A percentile compares a stretch with the other conserved stretches of the same genome.
Conservation (phyloP, 2,113 vertebrate species). For the Epinephelus moara region DNA sequence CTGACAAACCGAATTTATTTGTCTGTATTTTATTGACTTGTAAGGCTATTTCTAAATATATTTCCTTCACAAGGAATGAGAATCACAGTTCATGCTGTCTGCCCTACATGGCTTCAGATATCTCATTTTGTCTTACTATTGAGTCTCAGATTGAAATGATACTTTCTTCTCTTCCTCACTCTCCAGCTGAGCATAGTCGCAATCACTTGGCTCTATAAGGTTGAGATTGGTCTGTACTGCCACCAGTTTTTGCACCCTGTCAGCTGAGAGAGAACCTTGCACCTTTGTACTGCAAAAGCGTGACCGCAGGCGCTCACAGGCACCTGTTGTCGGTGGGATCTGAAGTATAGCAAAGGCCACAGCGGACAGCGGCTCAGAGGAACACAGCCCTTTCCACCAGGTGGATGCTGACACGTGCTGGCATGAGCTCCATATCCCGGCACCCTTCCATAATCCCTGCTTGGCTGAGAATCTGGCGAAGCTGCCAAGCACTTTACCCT, state of each 20-base stretch:
- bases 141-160: slow-evolving; percentile 51
- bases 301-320: slow-evolving; percentile 32
- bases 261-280: slow-evolving; percentile 23
- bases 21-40: neutral
- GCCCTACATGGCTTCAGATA: too few species aligned
- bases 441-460: slow-evolving; percentile 64
- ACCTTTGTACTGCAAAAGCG: neutral
- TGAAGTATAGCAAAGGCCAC: slow-evolving; percentile 62
- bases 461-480: slow-evolving; percentile 67
- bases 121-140: neutral
- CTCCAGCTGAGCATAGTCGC: slow-evolving; percentile 26
- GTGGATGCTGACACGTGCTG: slow-evolving; percentile 64
- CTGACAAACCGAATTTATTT: neutral
- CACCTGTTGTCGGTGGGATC: slow-evolving; percentile 65
- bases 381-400: slow-evolving; percentile 74
- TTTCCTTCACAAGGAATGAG: neutral
- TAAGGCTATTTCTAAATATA: neutral
- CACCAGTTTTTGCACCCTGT: slow-evolving; percentile 43
- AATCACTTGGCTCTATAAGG: slow-evolving; percentile 52
- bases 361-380: slow-evolving; percentile 64
- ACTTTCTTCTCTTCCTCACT: slow-evolving; percentile 53
- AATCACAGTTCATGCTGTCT: neutral
- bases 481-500: slow-evolving; percentile 66
- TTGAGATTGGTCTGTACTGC: slow-evolving; percentile 56
- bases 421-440: slow-evolving; percentile 67